Evolutionary conservation across 2,113 vertebrate genomes (phyloP), one percentile per base, ranked within the genome.

Genomic region (Boulengeromyrus knoepffleri): DNA sequence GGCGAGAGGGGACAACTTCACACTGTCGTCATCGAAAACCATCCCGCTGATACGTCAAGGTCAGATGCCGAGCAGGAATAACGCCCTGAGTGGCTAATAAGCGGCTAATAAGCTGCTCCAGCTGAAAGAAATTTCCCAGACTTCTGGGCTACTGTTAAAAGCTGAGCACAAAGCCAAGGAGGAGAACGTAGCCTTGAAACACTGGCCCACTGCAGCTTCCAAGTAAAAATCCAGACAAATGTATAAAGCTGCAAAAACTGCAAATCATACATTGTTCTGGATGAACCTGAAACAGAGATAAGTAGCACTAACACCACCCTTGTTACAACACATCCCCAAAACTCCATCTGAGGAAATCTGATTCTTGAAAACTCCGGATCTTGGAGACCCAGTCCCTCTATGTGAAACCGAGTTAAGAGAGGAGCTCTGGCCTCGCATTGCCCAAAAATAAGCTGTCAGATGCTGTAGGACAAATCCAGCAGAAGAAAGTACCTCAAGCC

Each of bases 391-490:
- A 49, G 9, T 27, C 19, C 19, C 8, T 27, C n/a, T 49, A 46
- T 24, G 24, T 12, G 70, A 77, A 77, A 39, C 0, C 15, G 36
- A 13, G 70, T 13, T n/a, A 50, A 50, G 21, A n/a, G 4, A 86
- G 24, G 46, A 47, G 5, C 19, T 10, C 21, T 5, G 84, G 4
- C 24, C 84, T 42, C 3, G 6, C 39, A 27, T 5, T 88, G 53
- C 21, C 24, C 8, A 42, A 92, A 96, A n/a, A 46, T n/a, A 95
- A 92, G 96, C 93, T 96, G 94, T 93, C 93, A 95, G 95, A 97
- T 95, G 93, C 95, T 98, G 95, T 95, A 92, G 91, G 96, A 95
- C 96, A 94, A 96, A 94, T 95, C 96, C 96, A 95, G 96, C 36
- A 80, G 36, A 80, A 42, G 36, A 10, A 12, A 39, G 70, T 5